phyloP scores from a whole-genome alignment of 2,113 vertebrate species.

The Bubo blakistoni region DNA sequence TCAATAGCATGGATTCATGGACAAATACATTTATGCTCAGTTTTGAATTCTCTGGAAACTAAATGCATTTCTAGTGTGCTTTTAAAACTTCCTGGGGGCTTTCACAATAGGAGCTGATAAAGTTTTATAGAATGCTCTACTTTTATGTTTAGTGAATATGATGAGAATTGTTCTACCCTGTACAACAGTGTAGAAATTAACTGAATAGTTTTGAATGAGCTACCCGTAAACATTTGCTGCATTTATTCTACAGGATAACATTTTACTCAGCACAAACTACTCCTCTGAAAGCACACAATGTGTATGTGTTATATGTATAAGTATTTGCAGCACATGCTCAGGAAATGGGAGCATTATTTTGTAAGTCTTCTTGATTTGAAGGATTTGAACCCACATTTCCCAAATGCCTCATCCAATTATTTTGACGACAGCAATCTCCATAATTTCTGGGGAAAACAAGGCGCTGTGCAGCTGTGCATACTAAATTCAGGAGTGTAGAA shows the following conservation, averaged over 20 bases:
- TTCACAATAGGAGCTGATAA: conserved; percentile 40
- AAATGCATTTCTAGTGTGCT: conserved; percentile 4
- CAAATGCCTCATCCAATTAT: background rate
- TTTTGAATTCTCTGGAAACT: conserved; percentile 18
- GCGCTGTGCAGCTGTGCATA: background rate
- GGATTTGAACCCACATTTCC: background rate
- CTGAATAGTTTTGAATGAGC: conserved; percentile 30
- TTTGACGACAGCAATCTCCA: background rate
- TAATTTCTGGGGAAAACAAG: conserved; percentile 20
- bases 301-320: background rate
- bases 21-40: background rate
- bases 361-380: background rate
- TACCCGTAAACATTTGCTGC: conserved; percentile 37
- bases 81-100: conserved; percentile 42
- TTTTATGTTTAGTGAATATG: conserved; percentile 25
- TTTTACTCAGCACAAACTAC: background rate
- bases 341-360: background rate
- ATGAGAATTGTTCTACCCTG: background rate
- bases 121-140: conserved; percentile 39
- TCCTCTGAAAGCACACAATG: conserved; percentile 1
- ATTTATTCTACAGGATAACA: conserved; percentile 24
- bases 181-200: conserved; percentile 32
- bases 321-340: background rate
- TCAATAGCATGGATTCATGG: background rate
- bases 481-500: background rate